Evolutionary conservation across 2,113 vertebrate species (phyloP), one percentile per base, ranked within the genome.

Genomic region (Anolis carolinensis): DNA sequence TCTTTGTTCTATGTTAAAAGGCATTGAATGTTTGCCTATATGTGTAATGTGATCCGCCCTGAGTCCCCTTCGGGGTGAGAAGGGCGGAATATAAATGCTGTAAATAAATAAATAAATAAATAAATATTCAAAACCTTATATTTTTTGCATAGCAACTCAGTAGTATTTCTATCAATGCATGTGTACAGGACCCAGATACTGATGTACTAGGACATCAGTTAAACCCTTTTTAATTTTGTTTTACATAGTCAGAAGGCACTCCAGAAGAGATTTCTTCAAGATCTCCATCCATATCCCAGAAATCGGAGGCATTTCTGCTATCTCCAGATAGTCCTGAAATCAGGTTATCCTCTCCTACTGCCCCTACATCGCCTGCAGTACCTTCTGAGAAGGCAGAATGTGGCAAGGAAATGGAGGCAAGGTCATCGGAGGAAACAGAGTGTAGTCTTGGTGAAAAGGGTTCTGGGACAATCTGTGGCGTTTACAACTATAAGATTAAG

Each of bases 401-500:
- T 72, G 55, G 16, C 20, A 0, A 34, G 10, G 63, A 71, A 7
- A 7, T 13, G 76, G 83, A 62, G 36, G 23, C 7, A n/a, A 70
- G 34, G 8, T 34, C 79, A 36, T 63, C n/a, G 1, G 79, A 89
- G 0, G 65, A 48, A 34, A 52, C 16, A 3, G 79, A 70, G 2
- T 2, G 1, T 23, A 71, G 16, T 30, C 23, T 6, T 18, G 87
- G 68, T 73, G 68, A 72, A 59, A 82, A n/a, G 52, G 72, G 63
- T n/a, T 70, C 62, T 78, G 87, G 76, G 67, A 82, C 87, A 21
- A 76, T 48, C n/a, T 81, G 67, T 13, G 81, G 68, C 21, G 1
- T 87, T 76, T 74, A 27, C 52, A 76, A 88, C 71, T 91, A 48
- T 75, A 71, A 62, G 21, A 30, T 89, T 7, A 20, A 36, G 6